Evolutionary conservation across 2,797 vertebrate species (phyloP), one percentile per base, ranked within the genome.

Genomic region (Sebastolobus alascanus): DNA sequence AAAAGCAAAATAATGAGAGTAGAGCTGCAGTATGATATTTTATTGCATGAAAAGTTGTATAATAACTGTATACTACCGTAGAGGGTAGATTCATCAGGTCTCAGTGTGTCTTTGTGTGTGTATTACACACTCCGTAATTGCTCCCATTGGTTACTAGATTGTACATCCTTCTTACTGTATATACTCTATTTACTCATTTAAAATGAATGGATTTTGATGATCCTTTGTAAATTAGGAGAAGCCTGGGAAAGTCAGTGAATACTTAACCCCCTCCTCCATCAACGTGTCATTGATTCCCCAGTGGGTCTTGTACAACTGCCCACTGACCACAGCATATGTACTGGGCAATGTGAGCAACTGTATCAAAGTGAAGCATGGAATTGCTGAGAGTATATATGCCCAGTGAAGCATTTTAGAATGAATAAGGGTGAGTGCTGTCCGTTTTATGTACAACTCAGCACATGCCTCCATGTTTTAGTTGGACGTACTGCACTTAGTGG

Each of bases 1-100:
- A 52, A 59, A 16, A 18, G 50, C 50, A 18, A 52, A 56, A 58
- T 79, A 76, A 76, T 73, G 38, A 80, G 54, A 29, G 38, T n/a
- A 55, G 35, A 67, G 55, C 55, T 55, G 50, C 29, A 11, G 14
- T 14, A 43, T 59, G 18, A 50, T 43, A 25, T 56, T 61, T 13
- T 18, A 63, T 12, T 64, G 10, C 40, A 22, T 7, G 31, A 25
- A 33, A 68, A 50, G 29, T 68, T 35, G 6, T 64, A 35, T 22
- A 27, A 70, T 18, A 67, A 35, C 29, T 40, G 5, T 22, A 33
- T 58, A 2, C n/a, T 56, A 4, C 40, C 52, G 13, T 6, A 16
- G 31, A 50, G 9, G 25, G 29, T 10, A 14, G 18, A 63, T 33
- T 80, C 52, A 50, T 38, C 29, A 25, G 27, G 61, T 55, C 33